These are phyloP conservation scores for Hyles lineata DNA, from an alignment of 2,888 invertebrate species.

Conservation along the genomic window DNA sequence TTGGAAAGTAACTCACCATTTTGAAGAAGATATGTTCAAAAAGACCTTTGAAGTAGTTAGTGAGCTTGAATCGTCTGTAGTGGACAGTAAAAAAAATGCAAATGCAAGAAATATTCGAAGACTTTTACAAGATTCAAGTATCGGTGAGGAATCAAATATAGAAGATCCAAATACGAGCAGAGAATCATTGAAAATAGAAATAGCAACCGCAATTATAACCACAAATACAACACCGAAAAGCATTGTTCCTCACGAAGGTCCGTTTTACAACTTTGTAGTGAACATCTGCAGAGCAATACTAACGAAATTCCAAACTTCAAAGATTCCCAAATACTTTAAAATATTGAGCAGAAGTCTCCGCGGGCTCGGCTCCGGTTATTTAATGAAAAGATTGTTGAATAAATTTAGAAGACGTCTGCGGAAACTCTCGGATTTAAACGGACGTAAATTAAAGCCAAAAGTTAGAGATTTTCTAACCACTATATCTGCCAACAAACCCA, in stretches of 20 bases:
- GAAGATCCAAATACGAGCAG: neutral
- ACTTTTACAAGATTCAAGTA: neutral
- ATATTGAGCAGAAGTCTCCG: slow-evolving; percentile 53
- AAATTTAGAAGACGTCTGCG: slow-evolving; percentile 51
- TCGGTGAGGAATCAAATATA: neutral
- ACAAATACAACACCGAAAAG: slow-evolving; percentile 35
- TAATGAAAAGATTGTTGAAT: slow-evolving; percentile 52
- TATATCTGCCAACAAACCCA: slow-evolving; percentile 50
- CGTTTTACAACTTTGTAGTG: slow-evolving; percentile 60
- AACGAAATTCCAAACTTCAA: slow-evolving; percentile 46
- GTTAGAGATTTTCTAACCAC: slow-evolving; percentile 51
- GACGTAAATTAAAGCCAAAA: slow-evolving; percentile 46
- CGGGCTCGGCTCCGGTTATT: slow-evolving; percentile 47
- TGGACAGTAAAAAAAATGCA: neutral
- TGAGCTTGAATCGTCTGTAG: neutral
- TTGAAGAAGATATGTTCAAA: neutral
- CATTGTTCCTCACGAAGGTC: slow-evolving; percentile 50
- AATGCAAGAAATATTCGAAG: neutral
- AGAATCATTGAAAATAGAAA: slow-evolving; percentile 1
- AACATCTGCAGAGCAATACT: slow-evolving; percentile 60
- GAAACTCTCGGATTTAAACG: slow-evolving; percentile 49
- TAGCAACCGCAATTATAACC: slow-evolving; percentile 33
- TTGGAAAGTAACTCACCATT: neutral
- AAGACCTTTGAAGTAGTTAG: neutral
- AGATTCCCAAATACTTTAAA: slow-evolving; percentile 53